A percentile compares a stretch with the other conserved stretches of the same genome.
phyloP scores from a whole-genome alignment of 2,797 vertebrate species.

The Luscinia megarhynchos region DNA sequence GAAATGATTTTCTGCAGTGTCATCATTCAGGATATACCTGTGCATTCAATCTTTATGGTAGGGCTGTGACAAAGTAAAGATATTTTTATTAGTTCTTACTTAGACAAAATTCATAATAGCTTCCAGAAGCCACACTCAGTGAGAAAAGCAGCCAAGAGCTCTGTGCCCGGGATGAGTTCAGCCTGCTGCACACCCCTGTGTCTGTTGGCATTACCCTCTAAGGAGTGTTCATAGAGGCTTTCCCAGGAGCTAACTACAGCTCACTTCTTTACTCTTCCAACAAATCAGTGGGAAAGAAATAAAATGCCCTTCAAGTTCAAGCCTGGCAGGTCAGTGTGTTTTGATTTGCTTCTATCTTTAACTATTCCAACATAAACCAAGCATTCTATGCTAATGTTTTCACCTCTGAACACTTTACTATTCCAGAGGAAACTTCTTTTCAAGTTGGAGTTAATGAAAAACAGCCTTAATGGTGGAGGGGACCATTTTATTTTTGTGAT shows the following conservation, averaged over 20 bases:
- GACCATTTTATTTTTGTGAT: background rate
- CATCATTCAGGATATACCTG: background rate
- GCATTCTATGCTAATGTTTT: background rate
- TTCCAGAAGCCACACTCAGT: background rate
- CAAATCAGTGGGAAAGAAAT: background rate
- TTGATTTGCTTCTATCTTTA: background rate
- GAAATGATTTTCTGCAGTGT: background rate
- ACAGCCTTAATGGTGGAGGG: background rate
- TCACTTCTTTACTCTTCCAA: background rate
- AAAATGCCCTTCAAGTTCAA: background rate
- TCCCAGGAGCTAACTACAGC: background rate
- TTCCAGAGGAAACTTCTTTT: background rate
- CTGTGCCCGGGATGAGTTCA: background rate
- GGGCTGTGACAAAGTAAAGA: background rate
- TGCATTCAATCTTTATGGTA: background rate
- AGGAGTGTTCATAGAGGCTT: background rate
- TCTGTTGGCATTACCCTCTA: background rate
- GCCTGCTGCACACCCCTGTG: fast-evolving
- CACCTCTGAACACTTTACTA: background rate
- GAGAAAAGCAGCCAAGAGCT: background rate
- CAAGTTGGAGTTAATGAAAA: background rate
- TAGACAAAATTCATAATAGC: background rate
- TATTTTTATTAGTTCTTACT: background rate
- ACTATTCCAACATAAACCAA: background rate
- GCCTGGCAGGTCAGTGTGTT: background rate